These are phyloP conservation scores for Trachops cirrhosus DNA, from an alignment of 2,797 vertebrate genomes.

Conservation along the genomic window DNA sequence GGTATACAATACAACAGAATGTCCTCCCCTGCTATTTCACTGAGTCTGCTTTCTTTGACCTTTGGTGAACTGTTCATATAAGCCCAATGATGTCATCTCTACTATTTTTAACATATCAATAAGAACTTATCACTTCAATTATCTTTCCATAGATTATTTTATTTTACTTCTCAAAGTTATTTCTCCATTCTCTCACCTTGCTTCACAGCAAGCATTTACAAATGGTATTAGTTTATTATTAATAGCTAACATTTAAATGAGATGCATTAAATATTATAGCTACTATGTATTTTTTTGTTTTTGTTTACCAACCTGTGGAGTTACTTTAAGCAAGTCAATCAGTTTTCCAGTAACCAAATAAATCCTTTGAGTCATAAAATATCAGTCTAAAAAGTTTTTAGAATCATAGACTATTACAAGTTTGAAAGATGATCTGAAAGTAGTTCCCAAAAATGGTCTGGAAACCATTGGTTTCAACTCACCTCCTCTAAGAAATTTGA, in stretches of 20 bases:
- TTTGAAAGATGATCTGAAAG: not conserved
- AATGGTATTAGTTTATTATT: not conserved
- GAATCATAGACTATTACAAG: not conserved
- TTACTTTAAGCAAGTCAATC: not conserved
- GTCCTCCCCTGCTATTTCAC: not conserved
- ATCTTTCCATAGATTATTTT: not conserved
- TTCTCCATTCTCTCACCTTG: not conserved
- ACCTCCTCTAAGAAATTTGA: not conserved
- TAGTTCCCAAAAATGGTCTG: not conserved
- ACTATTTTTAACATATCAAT: not conserved
- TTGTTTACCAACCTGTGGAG: not conserved
- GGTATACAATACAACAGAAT: not conserved
- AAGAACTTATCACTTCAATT: not conserved
- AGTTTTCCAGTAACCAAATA: not conserved
- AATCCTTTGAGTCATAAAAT: not conserved
- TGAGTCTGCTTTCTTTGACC: not conserved
- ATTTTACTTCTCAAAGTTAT: not conserved
- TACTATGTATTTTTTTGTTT: not conserved
- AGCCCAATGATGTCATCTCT: not conserved
- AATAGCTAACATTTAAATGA: not conserved
- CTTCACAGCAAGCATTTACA: not conserved
- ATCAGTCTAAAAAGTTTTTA: conserved; percentile 19
- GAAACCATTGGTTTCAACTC: not conserved
- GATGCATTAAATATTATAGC: not conserved
- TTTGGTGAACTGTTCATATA: not conserved